phyloP scores from a whole-genome alignment of 2,888 invertebrate genomes.

The Magallana nippona region DNA sequence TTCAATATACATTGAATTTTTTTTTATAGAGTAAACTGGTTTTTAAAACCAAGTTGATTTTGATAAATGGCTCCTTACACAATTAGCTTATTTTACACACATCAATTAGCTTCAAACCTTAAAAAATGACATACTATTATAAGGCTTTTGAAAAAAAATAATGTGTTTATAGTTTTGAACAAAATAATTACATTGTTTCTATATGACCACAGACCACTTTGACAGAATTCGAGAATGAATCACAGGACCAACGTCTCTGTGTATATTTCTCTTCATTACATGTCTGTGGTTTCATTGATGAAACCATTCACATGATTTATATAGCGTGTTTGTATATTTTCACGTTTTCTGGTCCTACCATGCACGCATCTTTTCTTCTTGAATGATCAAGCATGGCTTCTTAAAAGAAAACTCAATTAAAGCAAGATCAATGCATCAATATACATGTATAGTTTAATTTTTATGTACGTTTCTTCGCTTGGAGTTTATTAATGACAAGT shows the following conservation, averaged over 20 bases:
- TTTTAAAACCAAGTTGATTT: too few species aligned
- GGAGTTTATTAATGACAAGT: too few species aligned
- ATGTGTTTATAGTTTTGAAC: not conserved
- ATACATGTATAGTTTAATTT: too few species aligned
- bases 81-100: conserved; percentile 12
- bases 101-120: not conserved
- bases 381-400: too few species aligned
- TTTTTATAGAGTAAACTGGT: too few species aligned
- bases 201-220: conserved; percentile 2
- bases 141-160: not conserved
- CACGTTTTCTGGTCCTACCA: not conserved
- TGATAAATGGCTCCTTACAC: not conserved
- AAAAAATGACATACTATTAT: not conserved
- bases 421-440: too few species aligned
- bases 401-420: too few species aligned
- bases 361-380: not conserved
- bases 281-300: not conserved
- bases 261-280: not conserved
- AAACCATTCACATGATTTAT: conserved; percentile 9
- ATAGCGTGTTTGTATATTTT: not conserved
- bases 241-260: not conserved
- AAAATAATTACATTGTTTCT: conserved; percentile 3
- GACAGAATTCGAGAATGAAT: conserved; percentile 10
- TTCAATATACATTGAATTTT: too few species aligned
- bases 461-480: too few species aligned